These are phyloP conservation scores for Charadrius vociferus DNA, from an alignment of 2,113 vertebrate genomes.

Conservation along the genomic window DNA sequence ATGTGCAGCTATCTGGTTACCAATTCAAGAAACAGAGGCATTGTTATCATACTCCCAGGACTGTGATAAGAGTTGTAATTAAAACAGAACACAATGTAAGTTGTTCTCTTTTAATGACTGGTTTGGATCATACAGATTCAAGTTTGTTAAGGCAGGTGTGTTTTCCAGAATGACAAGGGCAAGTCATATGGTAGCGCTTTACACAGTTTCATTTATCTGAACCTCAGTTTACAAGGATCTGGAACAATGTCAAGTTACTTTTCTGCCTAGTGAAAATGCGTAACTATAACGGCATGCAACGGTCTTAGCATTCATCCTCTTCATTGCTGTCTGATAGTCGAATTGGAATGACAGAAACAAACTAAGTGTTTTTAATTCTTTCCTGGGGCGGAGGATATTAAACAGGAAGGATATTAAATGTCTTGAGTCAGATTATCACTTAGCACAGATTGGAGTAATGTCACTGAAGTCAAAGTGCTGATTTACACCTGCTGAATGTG, in stretches of 20 bases:
- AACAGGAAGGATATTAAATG: constrained; percentile 29
- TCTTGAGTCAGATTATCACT: not conserved
- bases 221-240: not conserved
- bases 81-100: not conserved
- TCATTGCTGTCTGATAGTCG: not conserved
- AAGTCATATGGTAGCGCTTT: not conserved
- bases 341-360: not conserved
- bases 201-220: not conserved
- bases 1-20: not conserved
- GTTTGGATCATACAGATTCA: not conserved
- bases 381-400: not conserved
- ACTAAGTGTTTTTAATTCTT: constrained; percentile 22
- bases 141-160: not conserved
- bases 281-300: not conserved
- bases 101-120: not conserved
- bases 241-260: not conserved
- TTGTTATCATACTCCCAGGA: not conserved
- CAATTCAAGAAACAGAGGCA: not conserved
- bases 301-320: not conserved
- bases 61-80: not conserved
- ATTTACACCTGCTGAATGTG: not conserved
- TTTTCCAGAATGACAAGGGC: not conserved
- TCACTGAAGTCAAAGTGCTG: not conserved
- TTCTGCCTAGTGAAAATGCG: not conserved
- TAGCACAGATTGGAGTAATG: not conserved